Evolutionary conservation across 2,797 vertebrate species (phyloP), one percentile per base, ranked within the genome.

Genomic region (Lagothrix lagotricha): DNA sequence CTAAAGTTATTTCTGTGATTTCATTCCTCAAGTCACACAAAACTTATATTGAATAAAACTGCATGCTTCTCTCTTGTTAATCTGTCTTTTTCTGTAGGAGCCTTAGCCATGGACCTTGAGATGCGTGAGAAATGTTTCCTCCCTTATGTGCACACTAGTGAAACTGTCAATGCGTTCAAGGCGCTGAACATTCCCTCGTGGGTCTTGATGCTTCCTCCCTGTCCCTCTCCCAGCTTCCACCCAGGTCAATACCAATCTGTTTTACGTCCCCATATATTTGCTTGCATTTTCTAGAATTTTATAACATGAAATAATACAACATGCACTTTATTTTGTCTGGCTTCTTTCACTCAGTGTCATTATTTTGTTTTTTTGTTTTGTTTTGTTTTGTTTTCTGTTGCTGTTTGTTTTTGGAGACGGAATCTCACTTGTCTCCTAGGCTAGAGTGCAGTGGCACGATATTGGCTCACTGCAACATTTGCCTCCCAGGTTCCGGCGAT

Each of bases 141-240:
- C 20, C 39, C 50, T 39, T 52, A 19, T 2, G 0, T 3, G 3
- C 10, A 24, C 1, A 12, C 11, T 8, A 26, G n/a, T n/a, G 52
- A 57, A 83, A 57, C 6, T n/a, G 4, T 41, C 70, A 48, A 30
- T 4, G 36, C 19, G 9, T 57, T 73, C 14, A 24, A 5, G 52
- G 72, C 1, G 4, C 46, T 50, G 24, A 75, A 10, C 0, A 0
- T 5, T n/a, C 70, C 3, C 48, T 76, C 41, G 1, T 0, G 5
- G 12, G 22, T 17, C 24, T 33, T n/a, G 28, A 41, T 28, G 4
- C 26, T 57, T 70, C 15, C 33, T 85, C 33, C 41, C 7, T 4
- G 3, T 7, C 24, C 20, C 15, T 39, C 30, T 41, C 28, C 28
- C 5, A 30, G 2, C 10, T 64, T 22, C 83, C 28, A 9, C 22